A percentile compares a stretch with the other conserved stretches of the same genome.
phyloP scores from a whole-genome alignment of 2,113 vertebrate genomes.

The Furnarius figulus region DNA sequence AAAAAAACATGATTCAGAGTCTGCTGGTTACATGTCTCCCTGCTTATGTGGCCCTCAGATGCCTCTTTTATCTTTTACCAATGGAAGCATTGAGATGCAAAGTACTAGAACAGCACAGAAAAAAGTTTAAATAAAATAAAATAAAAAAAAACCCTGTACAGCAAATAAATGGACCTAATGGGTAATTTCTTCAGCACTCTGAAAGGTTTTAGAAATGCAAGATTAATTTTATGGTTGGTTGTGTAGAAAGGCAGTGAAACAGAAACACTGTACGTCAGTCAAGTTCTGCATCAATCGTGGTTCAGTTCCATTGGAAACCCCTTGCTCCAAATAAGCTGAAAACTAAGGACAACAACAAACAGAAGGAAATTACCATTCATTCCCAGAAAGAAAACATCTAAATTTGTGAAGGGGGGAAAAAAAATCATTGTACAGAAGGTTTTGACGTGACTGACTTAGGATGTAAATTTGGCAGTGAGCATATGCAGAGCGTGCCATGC shows the following conservation, averaged over 20 bases:
- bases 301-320: neutral
- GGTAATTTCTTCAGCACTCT: neutral
- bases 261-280: neutral
- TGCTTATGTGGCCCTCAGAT: neutral
- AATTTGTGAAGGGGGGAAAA: neutral
- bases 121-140: neutral
- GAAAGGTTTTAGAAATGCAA: neutral
- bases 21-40: neutral
- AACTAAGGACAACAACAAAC: neutral
- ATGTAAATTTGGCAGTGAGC: neutral
- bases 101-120: neutral
- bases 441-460: neutral
- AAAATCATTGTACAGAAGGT: neutral
- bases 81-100: constrained; percentile 21
- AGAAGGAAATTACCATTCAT: neutral
- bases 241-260: constrained; percentile 11
- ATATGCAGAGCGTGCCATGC: fast-evolving
- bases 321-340: fast-evolving
- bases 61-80: constrained; percentile 10
- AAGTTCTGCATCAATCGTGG: neutral
- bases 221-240: neutral
- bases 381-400: neutral
- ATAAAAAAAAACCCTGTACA: neutral
- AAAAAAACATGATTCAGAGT: neutral
- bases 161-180: neutral